phyloP scores from a whole-genome alignment of 2,113 vertebrate genomes.

The Tetrax tetrax region DNA sequence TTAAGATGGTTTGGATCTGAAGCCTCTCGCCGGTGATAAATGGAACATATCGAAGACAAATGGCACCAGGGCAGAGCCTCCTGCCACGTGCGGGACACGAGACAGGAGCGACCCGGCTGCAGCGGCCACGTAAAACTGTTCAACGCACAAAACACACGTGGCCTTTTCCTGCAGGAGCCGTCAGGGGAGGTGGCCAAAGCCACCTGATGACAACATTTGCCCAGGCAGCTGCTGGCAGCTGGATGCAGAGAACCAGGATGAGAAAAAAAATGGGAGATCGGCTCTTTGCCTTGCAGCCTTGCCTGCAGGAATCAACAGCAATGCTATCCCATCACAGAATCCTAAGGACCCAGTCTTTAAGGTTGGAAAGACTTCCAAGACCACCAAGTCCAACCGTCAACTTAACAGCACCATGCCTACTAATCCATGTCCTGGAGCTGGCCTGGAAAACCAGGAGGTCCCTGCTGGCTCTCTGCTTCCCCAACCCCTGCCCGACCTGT shows the following conservation, averaged over 20 bases:
- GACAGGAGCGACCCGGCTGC: rapidly evolving
- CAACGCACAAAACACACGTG: rapidly evolving
- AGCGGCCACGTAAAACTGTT: rapidly evolving
- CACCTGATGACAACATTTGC: not conserved
- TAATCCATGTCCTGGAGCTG: not conserved
- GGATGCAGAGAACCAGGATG: not conserved
- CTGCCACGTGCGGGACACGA: rapidly evolving
- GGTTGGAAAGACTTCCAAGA: too few species aligned
- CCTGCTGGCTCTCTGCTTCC: not conserved
- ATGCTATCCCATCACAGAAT: too few species aligned
- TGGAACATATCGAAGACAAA: constrained; percentile 65
- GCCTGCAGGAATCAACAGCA: not conserved
- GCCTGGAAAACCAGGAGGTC: not conserved
- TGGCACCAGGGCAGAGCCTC: not conserved
- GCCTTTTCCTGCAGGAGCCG: not conserved
- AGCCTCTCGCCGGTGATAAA: constrained; percentile 72
- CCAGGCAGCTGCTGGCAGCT: not conserved
- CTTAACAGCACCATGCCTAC: too few species aligned
- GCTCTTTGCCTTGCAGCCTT: not conserved
- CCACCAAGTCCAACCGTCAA: too few species aligned
- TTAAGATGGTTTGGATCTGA: constrained; percentile 71
- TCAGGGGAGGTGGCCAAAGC: not conserved
- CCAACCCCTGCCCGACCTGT: not conserved
- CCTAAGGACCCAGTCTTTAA: too few species aligned
- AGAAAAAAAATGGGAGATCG: not conserved